Percentiles rank a stretch among this genome's conserved stretches.
Evolutionary conservation across 2,113 vertebrate genomes (phyloP).

Genomic region (Alligator sinensis): DNA sequence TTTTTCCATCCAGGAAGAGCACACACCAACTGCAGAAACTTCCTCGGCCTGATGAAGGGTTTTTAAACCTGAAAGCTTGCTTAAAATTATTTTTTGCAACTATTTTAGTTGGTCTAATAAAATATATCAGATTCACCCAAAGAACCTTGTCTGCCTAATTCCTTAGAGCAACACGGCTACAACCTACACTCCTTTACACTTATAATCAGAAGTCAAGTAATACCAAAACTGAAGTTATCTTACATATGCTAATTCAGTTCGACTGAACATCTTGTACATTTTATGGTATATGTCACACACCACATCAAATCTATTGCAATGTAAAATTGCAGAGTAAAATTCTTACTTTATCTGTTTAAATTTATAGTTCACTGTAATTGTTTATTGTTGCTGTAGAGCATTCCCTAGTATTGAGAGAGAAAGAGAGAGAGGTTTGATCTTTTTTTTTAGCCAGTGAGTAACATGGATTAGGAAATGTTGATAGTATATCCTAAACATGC

Average conservation of each 20-base stretch:
- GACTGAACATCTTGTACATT: neutral
- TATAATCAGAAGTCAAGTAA: neutral
- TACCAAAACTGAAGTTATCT: neutral
- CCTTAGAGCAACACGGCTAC: too few relatives aligned
- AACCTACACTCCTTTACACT: neutral
- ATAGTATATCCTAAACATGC: neutral
- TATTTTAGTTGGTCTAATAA: too few relatives aligned
- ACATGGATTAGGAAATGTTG: neutral
- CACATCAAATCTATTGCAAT: neutral
- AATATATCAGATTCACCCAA: too few relatives aligned
- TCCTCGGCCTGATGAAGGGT: too few relatives aligned
- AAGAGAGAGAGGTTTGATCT: neutral
- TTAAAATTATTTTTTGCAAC: too few relatives aligned
- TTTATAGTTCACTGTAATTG: neutral
- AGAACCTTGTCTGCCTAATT: too few relatives aligned
- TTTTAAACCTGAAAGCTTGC: too few relatives aligned
- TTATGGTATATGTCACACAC: neutral
- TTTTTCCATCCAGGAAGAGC: too few relatives aligned
- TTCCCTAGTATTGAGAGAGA: neutral
- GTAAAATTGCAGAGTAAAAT: too few relatives aligned
- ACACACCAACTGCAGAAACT: too few relatives aligned
- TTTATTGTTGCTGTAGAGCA: neutral
- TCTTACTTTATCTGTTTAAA: too few relatives aligned
- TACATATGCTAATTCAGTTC: neutral
- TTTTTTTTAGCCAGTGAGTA: neutral